Evolutionary conservation across 2,888 invertebrate genomes (phyloP).

Genomic region (Brachyopa scutellaris): DNA sequence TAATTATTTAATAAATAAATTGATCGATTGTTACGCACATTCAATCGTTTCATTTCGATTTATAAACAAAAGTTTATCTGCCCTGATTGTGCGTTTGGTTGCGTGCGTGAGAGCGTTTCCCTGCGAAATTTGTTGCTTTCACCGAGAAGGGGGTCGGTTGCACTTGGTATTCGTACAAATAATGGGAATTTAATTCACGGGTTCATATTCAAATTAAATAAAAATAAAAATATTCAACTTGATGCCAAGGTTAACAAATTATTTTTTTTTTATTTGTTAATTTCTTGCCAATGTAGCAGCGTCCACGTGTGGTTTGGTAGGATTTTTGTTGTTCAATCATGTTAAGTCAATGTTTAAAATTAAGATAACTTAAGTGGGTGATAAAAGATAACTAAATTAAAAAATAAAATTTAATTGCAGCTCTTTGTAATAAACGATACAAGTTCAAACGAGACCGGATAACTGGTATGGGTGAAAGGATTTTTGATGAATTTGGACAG

Average conservation of each 20-base stretch:
- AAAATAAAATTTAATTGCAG: constrained; percentile 29
- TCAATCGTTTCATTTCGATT: constrained; percentile 6
- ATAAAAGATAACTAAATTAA: constrained; percentile 30
- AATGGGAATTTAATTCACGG: background rate
- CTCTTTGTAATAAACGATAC: background rate
- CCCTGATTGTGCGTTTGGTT: background rate
- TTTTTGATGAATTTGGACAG: constrained; percentile 2
- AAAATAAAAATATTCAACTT: no score
- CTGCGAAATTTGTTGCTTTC: constrained; percentile 32
- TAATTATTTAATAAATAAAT: constrained; percentile 43
- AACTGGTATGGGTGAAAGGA: constrained; percentile 35
- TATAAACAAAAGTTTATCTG: background rate
- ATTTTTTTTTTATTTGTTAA: constrained; percentile 6
- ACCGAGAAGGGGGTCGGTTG: background rate
- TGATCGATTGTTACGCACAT: constrained; percentile 29
- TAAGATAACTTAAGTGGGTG: constrained; percentile 39
- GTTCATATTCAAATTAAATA: constrained; percentile 6
- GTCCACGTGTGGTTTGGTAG: constrained; percentile 6
- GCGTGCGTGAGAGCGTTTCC: background rate
- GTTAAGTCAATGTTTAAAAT: constrained; percentile 18
- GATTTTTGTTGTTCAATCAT: constrained; percentile 24
- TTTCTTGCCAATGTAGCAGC: background rate
- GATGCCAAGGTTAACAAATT: constrained; percentile 40
- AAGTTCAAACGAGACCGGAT: background rate
- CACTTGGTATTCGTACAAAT: no score